A percentile compares a stretch with the other conserved stretches of the same genome.
These are phyloP conservation scores for Lontra canadensis DNA, from an alignment of 2,113 vertebrate genomes.

Conservation along the genomic window DNA sequence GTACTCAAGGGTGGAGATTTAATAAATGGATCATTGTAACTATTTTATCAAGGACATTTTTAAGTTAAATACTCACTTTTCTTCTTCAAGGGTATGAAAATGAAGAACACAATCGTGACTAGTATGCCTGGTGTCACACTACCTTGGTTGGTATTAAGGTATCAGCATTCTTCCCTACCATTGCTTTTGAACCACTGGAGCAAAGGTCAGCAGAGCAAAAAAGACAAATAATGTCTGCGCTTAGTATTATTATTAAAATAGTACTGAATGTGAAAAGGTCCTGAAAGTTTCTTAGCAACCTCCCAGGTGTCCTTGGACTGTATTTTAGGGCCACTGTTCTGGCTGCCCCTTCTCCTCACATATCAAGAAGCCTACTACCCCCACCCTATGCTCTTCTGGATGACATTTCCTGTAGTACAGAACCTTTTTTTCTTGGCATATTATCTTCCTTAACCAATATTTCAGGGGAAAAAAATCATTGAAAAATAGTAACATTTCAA, in stretches of 20 bases:
- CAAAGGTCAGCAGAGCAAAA: neutral
- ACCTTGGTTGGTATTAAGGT: neutral
- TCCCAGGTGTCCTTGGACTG: too few relatives aligned
- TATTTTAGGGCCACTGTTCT: too few relatives aligned
- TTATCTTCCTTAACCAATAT: neutral
- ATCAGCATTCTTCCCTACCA: neutral
- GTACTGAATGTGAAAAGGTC: neutral
- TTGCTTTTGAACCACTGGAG: neutral
- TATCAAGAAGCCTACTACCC: neutral
- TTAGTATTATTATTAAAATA: neutral
- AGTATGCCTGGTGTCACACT: accelerated
- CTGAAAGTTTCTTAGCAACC: neutral
- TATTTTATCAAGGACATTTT: neutral
- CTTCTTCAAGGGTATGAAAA: neutral
- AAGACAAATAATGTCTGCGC: neutral
- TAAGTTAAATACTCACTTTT: neutral
- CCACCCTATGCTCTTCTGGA: neutral
- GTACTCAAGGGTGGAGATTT: neutral
- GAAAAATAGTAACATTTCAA: neutral
- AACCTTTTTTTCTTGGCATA: neutral
- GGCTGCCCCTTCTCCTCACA: neutral
- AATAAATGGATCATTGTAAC: neutral
- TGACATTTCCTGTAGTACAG: accelerated
- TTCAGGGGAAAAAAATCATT: neutral
- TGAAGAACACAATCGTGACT: neutral